Evolutionary conservation across 2,888 invertebrate species (phyloP).

Genomic region (Euphydryas editha): DNA sequence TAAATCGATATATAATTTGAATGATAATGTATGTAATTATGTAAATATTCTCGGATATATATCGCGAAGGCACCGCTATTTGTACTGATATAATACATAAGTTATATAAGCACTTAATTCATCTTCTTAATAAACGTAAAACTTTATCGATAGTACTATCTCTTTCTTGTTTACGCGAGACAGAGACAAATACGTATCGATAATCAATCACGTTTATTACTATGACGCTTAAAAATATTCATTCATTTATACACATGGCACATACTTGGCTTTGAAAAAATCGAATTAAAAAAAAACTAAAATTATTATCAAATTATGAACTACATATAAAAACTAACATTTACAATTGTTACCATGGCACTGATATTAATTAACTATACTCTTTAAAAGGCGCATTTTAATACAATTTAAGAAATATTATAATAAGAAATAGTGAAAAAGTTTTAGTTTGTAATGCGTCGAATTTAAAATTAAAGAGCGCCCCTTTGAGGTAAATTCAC

Average conservation of each 20-base stretch:
- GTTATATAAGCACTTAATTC: slow-evolving; percentile 39
- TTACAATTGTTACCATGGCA: slow-evolving; percentile 62
- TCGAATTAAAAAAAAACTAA: slow-evolving; percentile 49
- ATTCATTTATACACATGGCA: slow-evolving; percentile 74
- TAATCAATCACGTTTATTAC: slow-evolving; percentile 9
- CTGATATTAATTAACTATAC: slow-evolving; percentile 49
- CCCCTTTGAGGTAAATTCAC: slow-evolving; percentile 17
- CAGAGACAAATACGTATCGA: slow-evolving; percentile 1
- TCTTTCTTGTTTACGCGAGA: neutral
- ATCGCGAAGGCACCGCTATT: slow-evolving; percentile 57
- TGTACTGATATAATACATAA: slow-evolving; percentile 58
- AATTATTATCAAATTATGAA: slow-evolving; percentile 10
- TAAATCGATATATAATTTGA: slow-evolving; percentile 43
- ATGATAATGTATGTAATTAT: slow-evolving; percentile 23
- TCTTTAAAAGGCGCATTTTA: slow-evolving; percentile 17
- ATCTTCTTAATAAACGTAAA: slow-evolving; percentile 4
- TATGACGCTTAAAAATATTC: slow-evolving; percentile 38
- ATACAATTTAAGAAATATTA: slow-evolving; percentile 5
- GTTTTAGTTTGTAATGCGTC: neutral
- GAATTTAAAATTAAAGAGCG: slow-evolving; percentile 1
- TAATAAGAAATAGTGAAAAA: neutral
- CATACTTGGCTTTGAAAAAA: slow-evolving; percentile 60
- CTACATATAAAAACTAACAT: slow-evolving; percentile 40
- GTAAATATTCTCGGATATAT: slow-evolving; percentile 35
- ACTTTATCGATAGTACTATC: neutral